Evolutionary conservation across 2,113 vertebrate genomes (phyloP).

Genomic region (Planiliza haematocheilus): DNA sequence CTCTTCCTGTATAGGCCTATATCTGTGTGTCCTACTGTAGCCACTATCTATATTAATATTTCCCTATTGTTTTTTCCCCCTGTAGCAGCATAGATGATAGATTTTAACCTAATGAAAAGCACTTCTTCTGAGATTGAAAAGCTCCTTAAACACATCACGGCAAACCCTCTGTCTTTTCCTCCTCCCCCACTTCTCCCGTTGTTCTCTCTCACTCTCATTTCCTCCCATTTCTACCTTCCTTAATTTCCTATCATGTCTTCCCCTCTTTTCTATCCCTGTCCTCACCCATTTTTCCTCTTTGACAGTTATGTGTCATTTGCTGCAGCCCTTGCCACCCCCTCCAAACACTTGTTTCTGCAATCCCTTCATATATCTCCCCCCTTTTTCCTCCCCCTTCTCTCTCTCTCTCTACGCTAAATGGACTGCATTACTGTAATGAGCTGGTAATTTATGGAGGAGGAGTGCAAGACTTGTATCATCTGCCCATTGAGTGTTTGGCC

Average conservation of each 20-base stretch:
- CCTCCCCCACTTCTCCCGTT: conserved; percentile 6
- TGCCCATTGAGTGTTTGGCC: conserved; percentile 70
- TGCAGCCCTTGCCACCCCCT: conserved; percentile 12
- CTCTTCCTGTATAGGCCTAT: conserved; percentile 43
- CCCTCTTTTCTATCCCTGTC: conserved; percentile 3
- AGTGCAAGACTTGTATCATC: conserved; percentile 71
- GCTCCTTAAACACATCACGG: conserved; percentile 66
- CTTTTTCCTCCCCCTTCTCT: not conserved
- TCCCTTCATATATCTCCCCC: conserved; percentile 28
- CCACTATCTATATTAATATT: conserved; percentile 75
- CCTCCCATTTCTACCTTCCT: not conserved
- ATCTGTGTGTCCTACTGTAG: conserved; percentile 59
- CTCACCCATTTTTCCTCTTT: conserved; percentile 25
- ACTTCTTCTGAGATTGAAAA: conserved; percentile 73
- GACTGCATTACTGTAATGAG: conserved; percentile 81
- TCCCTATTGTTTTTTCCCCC: conserved; percentile 62
- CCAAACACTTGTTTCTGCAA: conserved; percentile 22
- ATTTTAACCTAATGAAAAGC: conserved; percentile 79
- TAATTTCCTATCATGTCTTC: conserved; percentile 16
- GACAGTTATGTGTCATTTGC: conserved; percentile 34
- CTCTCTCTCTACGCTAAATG: conserved; percentile 62
- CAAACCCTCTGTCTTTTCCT: conserved; percentile 33
- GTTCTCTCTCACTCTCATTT: not conserved
- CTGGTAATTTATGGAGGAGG: conserved; percentile 78
- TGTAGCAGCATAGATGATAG: conserved; percentile 66